Base-by-base conservation (phyloP, 30 jellyfish, hydroid and myxozoan genomes). In the Rhopilema esculentum region DNA sequence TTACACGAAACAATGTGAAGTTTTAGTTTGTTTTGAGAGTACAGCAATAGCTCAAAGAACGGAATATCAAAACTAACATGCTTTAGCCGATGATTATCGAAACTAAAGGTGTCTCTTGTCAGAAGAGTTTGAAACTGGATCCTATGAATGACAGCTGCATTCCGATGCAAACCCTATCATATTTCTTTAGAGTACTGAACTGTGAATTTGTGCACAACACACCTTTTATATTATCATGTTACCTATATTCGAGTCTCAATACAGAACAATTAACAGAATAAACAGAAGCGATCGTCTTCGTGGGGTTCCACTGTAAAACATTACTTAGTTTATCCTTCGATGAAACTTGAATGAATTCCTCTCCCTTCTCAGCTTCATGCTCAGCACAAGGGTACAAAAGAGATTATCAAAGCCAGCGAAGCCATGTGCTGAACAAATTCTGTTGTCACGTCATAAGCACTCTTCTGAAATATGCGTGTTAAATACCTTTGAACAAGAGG, bases 401-500 rank as follows among this genome's bases (percentile, higher is more conserved):
- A 12, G 57, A 40, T 40, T 40, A 40, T 40, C 57, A 40, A 40
- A 40, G 57, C 57, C 12, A 40, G 6, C 57, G 57, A 40, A 40
- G 57, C 57, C 84, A 73, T 73, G 84, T 73, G 84, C 84, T 73
- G 33, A 28, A 40, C 1, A 24, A 69, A 73, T 30, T 73, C 69
- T 33, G 19, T 33, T 1, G 69, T 73, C 84, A 73, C 84, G 84
- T 32, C 6, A 40, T 12, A 73, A 73, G 64, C 69, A 73, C 1
- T 25, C 48, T 19, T 73, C 49, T 1, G 17, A 33, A 33, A 33
- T 40, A 12, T 40, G 57, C 12, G 12, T 40, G 9, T 40, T 12
- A 40, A 40, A 40, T 40, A 40, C 57, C 12, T 40, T 12, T 40
- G 57, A 2, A 40, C 6, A 40, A 40, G 57, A 12, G 57, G 57